These are phyloP conservation scores for Enteromius afrohamiltoni DNA, from an alignment of 2,797 vertebrate species.

Conservation along the genomic window DNA sequence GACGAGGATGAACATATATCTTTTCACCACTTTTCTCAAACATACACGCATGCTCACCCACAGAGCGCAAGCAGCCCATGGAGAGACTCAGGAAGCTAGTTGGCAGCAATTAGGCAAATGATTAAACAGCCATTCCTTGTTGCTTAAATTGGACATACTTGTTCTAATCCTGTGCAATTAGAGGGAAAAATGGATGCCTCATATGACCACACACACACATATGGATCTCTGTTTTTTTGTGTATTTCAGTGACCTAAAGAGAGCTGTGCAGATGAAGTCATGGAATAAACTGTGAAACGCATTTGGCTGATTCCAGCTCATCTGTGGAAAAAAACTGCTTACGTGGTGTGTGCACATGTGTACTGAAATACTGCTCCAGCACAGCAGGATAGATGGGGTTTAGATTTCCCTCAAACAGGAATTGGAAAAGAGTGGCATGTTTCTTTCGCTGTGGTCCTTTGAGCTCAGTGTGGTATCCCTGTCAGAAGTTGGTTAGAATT, in stretches of 20 bases:
- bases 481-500: too few species aligned
- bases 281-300: constrained; percentile 69
- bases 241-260: constrained; percentile 7
- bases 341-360: constrained; percentile 38
- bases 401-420: constrained; percentile 34
- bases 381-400: constrained; percentile 17
- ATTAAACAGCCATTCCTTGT: constrained; percentile 62
- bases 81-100: constrained; percentile 59
- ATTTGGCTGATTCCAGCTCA: constrained; percentile 72
- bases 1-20: constrained; percentile 20
- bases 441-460: background rate
- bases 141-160: constrained; percentile 73
- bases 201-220: constrained; percentile 48
- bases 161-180: constrained; percentile 68
- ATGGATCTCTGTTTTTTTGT: constrained; percentile 1
- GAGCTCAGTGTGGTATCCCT: background rate
- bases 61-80: constrained; percentile 39
- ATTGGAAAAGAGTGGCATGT: constrained; percentile 26
- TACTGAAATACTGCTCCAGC: background rate
- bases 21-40: constrained; percentile 48
- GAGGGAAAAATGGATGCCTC: constrained; percentile 63
- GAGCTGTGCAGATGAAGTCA: constrained; percentile 62
- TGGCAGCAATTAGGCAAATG: constrained; percentile 65
- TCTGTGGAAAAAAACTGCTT: constrained; percentile 66
- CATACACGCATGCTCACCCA: constrained; percentile 52